Conservation (phyloP, 2,113 vertebrate species). For the mouse (Mus musculus) region DNA sequence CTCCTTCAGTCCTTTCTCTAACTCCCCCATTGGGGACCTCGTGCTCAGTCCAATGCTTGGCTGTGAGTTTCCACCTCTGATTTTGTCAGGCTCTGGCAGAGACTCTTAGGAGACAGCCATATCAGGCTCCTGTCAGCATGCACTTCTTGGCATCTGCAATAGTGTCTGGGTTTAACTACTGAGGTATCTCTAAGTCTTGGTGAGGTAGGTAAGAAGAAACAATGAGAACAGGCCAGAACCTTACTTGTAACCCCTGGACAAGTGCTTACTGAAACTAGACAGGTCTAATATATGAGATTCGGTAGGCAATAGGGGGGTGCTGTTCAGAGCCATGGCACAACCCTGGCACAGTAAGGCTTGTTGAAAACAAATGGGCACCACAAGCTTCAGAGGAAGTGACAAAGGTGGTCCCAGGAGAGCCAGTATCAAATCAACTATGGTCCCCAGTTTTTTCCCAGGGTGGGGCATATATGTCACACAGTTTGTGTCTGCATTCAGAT, state of each 20-base stretch:
- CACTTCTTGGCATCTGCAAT: too few species aligned
- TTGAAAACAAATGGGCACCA: not conserved
- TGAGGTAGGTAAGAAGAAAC: not conserved
- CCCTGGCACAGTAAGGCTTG: not conserved
- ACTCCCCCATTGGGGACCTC: too few species aligned
- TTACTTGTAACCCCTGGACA: not conserved
- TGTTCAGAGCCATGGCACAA: not conserved
- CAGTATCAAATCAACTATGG: not conserved
- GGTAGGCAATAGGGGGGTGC: not conserved
- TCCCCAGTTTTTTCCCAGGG: not conserved
- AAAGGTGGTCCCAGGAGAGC: not conserved
- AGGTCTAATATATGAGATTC: not conserved
- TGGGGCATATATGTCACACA: not conserved
- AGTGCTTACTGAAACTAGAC: slow-evolving; percentile 2
- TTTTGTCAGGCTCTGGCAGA: too few species aligned
- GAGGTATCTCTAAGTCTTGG: not conserved
- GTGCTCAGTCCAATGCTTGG: too few species aligned
- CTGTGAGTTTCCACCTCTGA: too few species aligned
- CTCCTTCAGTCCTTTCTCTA: too few species aligned
- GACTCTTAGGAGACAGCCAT: too few species aligned
- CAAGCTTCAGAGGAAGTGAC: not conserved
- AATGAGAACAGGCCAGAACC: not conserved
- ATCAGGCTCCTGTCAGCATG: too few species aligned
- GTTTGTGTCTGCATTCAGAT: not conserved
- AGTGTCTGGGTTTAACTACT: too few species aligned